Percentiles rank a stretch among this genome's conserved stretches.
Evolutionary conservation across 2,797 vertebrate genomes (phyloP).

Genomic region (Megaceryle alcyon): DNA sequence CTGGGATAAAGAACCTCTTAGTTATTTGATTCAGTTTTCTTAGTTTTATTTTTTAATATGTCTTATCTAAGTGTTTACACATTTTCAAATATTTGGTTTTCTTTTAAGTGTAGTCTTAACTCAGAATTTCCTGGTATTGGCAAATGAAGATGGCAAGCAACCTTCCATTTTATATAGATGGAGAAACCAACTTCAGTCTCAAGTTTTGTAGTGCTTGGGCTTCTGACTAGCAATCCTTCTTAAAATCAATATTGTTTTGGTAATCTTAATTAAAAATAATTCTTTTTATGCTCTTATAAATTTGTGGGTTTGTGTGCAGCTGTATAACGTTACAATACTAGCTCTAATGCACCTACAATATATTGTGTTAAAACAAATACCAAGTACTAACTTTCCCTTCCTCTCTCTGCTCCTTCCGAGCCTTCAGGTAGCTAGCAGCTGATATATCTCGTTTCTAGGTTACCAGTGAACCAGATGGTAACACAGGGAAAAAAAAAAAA

Average conservation of each 20-base stretch:
- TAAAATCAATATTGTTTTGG: neutral
- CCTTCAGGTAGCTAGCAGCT: constrained; percentile 45
- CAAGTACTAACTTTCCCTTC: neutral
- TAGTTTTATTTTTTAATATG: neutral
- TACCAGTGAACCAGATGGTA: constrained; percentile 56
- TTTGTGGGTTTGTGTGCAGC: neutral
- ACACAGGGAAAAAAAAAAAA: neutral
- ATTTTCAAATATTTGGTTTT: neutral
- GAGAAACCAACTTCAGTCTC: neutral
- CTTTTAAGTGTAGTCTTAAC: neutral
- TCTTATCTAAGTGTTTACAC: neutral
- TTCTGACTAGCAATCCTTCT: neutral
- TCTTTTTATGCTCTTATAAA: neutral
- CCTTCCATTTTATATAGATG: neutral
- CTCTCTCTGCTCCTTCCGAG: neutral
- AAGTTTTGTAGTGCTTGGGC: neutral
- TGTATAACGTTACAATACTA: neutral
- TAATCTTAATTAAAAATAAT: neutral
- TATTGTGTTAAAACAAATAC: constrained; percentile 10
- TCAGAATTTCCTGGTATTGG: neutral
- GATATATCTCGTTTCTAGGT: constrained; percentile 70
- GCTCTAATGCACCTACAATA: neutral
- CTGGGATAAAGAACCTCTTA: neutral
- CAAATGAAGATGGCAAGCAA: neutral
- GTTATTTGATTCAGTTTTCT: neutral